Conservation (phyloP, 2,888 invertebrate species). For the Carterocephalus palaemon region DNA sequence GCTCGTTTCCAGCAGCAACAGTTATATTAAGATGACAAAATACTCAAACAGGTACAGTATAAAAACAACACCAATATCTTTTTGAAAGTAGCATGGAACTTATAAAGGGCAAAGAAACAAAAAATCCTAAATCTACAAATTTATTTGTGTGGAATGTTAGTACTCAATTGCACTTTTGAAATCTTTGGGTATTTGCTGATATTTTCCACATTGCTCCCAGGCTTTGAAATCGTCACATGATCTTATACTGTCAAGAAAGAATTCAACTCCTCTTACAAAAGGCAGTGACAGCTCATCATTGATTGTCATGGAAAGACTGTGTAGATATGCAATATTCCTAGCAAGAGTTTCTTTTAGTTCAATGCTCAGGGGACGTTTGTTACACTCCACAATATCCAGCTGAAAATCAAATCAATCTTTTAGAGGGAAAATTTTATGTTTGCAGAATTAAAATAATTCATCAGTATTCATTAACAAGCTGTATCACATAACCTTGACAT, state of each 20-base stretch:
- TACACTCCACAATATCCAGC: slow-evolving; percentile 68
- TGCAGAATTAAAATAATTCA: neutral
- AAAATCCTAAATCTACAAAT: slow-evolving; percentile 41
- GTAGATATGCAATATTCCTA: slow-evolving; percentile 66
- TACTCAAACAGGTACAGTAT: too few species aligned
- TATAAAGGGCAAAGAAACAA: slow-evolving; percentile 30
- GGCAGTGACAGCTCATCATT: slow-evolving; percentile 69
- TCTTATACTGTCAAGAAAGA: slow-evolving; percentile 62
- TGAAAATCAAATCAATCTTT: slow-evolving; percentile 52
- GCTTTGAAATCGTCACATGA: slow-evolving; percentile 71
- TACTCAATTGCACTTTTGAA: slow-evolving; percentile 72
- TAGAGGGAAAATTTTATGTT: slow-evolving; percentile 18
- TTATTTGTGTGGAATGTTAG: slow-evolving; percentile 58
- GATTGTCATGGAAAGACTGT: slow-evolving; percentile 65
- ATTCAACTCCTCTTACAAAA: slow-evolving; percentile 67
- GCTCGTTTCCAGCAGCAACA: too few species aligned
- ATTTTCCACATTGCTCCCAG: slow-evolving; percentile 68
- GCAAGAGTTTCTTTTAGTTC: slow-evolving; percentile 65
- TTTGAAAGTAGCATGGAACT: slow-evolving; percentile 1
- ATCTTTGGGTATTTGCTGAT: slow-evolving; percentile 65
- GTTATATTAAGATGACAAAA: too few species aligned
- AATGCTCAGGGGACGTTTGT: slow-evolving; percentile 60
- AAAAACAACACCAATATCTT: too few species aligned
- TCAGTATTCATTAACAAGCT: neutral
- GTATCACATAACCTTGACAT: neutral